These are phyloP conservation scores for Porites australiensis DNA, from an alignment of 64 coral and sea anemone species.

Conservation along the genomic window DNA sequence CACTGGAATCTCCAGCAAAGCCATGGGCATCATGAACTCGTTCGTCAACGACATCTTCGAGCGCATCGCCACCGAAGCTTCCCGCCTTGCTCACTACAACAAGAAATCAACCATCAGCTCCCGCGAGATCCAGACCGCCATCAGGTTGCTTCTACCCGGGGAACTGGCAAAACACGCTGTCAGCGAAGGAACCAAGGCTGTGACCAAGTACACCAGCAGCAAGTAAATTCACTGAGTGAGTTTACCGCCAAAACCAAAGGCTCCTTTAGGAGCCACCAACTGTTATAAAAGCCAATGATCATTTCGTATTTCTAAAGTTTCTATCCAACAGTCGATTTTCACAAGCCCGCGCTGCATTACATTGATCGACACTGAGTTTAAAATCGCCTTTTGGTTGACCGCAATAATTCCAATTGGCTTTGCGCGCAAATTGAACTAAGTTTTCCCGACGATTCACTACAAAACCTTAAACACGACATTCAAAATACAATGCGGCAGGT, in stretches of 20 bases:
- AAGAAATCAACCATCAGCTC: slow-evolving; percentile 66
- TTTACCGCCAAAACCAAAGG: too few relatives aligned
- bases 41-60: slow-evolving; percentile 89
- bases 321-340: too few relatives aligned
- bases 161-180: slow-evolving; percentile 54
- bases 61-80: slow-evolving; percentile 71
- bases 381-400: too few relatives aligned
- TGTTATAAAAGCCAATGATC: not conserved
- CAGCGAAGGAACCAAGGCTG: slow-evolving; percentile 52
- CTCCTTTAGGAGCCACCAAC: not conserved
- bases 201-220: slow-evolving; percentile 57
- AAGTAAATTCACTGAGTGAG: slow-evolving; percentile 35
- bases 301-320: not conserved
- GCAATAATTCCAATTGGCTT: too few relatives aligned
- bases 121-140: slow-evolving; percentile 57
- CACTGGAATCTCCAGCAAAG: slow-evolving; percentile 74
- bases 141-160: slow-evolving; percentile 49
- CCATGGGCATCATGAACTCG: slow-evolving; percentile 82
- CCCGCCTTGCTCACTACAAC: slow-evolving; percentile 70
- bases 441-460: too few relatives aligned
- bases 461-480: too few relatives aligned
- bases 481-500: too few relatives aligned
- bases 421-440: too few relatives aligned
- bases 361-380: too few relatives aligned
- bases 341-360: too few relatives aligned